phyloP scores from a whole-genome alignment of 2,888 invertebrate genomes.

The Harmothoe impar region DNA sequence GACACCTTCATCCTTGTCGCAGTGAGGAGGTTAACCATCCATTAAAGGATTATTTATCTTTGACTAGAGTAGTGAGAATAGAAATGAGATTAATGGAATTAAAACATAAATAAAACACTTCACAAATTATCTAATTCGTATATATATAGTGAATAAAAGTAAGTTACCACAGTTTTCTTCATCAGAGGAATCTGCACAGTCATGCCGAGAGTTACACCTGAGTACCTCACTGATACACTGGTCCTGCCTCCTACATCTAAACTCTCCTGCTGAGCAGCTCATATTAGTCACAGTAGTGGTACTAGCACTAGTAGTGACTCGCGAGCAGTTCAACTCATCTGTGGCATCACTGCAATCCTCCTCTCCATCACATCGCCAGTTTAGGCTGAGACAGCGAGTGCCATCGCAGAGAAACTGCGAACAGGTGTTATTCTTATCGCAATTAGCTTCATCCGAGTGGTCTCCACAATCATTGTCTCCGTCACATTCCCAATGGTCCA shows the following conservation, averaged over 20 bases:
- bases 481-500: not conserved
- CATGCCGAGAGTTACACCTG: not conserved
- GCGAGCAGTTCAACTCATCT: not conserved
- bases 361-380: not conserved
- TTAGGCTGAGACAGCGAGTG: not conserved
- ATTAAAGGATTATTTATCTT: no score
- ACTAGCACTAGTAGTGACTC: no score
- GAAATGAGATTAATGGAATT: no score
- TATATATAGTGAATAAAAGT: no score
- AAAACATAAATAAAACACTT: no score
- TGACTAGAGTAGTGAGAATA: no score
- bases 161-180: not conserved
- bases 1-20: no score
- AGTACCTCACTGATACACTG: not conserved
- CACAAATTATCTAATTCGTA: no score
- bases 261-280: not conserved
- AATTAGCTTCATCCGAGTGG: not conserved
- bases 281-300: not conserved
- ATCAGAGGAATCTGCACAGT: not conserved
- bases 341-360: not conserved
- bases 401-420: not conserved
- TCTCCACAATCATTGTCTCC: constrained; percentile 28
- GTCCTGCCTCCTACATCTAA: not conserved
- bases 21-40: no score
- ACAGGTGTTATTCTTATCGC: not conserved